Percentiles rank a stretch among this genome's conserved stretches.
These are phyloP conservation scores for Aricia artaxerxes DNA, from an alignment of 2,888 invertebrate genomes.

Conservation along the genomic window DNA sequence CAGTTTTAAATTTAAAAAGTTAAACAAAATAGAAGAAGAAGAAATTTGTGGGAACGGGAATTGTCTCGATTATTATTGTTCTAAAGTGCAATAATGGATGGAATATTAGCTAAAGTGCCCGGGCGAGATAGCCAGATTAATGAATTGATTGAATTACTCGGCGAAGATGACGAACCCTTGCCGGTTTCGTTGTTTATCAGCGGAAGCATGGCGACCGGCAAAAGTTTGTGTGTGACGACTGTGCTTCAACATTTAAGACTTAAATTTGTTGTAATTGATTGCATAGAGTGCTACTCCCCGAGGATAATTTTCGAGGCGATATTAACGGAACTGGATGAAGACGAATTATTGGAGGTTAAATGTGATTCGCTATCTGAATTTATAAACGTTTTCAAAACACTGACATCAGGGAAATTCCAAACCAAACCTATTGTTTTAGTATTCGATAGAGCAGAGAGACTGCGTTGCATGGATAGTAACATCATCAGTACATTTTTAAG, in stretches of 20 bases:
- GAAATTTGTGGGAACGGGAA: conserved; percentile 1
- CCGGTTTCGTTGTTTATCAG: conserved; percentile 87
- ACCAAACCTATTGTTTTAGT: conserved; percentile 82
- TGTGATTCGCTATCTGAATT: conserved; percentile 87
- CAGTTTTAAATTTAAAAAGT: conserved; percentile 32
- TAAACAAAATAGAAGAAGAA: not conserved
- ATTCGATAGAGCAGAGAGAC: conserved; percentile 90
- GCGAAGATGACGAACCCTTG: conserved; percentile 81
- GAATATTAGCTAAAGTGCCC: conserved; percentile 66
- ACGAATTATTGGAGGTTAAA: conserved; percentile 68
- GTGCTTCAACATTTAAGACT: conserved; percentile 81
- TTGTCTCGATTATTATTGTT: conserved; percentile 14
- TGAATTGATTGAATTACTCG: conserved; percentile 74
- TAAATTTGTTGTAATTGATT: conserved; percentile 85
- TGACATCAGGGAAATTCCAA: conserved; percentile 51
- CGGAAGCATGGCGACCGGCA: conserved; percentile 92
- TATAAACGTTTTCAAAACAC: conserved; percentile 68
- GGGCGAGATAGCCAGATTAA: conserved; percentile 75
- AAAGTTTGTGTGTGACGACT: conserved; percentile 84
- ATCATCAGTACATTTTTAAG: conserved; percentile 86
- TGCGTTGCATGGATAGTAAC: conserved; percentile 87
- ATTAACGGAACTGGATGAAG: conserved; percentile 77
- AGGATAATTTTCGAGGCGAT: conserved; percentile 89
- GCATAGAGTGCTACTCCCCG: conserved; percentile 89
- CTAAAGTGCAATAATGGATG: conserved; percentile 66